Percentiles rank a stretch among this genome's conserved stretches.
Conservation (phyloP, 30 jellyfish, hydroid and myxozoan genomes). For the Hydra vulgaris region DNA sequence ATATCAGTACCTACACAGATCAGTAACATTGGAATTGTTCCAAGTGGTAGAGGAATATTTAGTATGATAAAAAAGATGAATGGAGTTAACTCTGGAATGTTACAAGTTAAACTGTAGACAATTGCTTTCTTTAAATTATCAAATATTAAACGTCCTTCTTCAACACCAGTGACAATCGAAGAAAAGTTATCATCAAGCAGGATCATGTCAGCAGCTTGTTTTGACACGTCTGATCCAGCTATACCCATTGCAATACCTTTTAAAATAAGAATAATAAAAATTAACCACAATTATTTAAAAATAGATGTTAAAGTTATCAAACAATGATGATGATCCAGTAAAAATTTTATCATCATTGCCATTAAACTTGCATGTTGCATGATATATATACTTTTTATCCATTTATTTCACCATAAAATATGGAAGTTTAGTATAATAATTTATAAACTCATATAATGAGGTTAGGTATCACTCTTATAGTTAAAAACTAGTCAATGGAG, state of each 20-base stretch:
- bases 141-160: slow-evolving; percentile 97
- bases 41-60: slow-evolving; percentile 97
- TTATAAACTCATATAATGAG: too few relatives aligned
- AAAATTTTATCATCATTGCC: too few relatives aligned
- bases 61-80: slow-evolving; percentile 75
- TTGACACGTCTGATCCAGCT: slow-evolving; percentile 99
- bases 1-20: slow-evolving; percentile 99
- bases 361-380: too few relatives aligned
- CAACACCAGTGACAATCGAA: slow-evolving; percentile 97
- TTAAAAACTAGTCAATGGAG: too few relatives aligned
- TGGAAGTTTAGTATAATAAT: too few relatives aligned
- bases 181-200: slow-evolving; percentile 97
- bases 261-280: too few relatives aligned
- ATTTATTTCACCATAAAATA: too few relatives aligned
- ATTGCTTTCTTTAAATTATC: slow-evolving; percentile 97
- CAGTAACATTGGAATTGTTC: slow-evolving; percentile 92
- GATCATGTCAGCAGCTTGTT: slow-evolving; percentile 99
- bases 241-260: slow-evolving; percentile 99
- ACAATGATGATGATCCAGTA: too few relatives aligned
- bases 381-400: too few relatives aligned
- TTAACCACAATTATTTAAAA: too few relatives aligned
- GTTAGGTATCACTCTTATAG: too few relatives aligned
- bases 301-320: too few relatives aligned
- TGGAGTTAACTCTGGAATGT: slow-evolving; percentile 98
- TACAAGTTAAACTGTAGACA: slow-evolving; percentile 99